Evolutionary conservation across 2,797 vertebrate genomes (phyloP), one percentile per base, ranked within the genome.

Genomic region (Chromis chromis): DNA sequence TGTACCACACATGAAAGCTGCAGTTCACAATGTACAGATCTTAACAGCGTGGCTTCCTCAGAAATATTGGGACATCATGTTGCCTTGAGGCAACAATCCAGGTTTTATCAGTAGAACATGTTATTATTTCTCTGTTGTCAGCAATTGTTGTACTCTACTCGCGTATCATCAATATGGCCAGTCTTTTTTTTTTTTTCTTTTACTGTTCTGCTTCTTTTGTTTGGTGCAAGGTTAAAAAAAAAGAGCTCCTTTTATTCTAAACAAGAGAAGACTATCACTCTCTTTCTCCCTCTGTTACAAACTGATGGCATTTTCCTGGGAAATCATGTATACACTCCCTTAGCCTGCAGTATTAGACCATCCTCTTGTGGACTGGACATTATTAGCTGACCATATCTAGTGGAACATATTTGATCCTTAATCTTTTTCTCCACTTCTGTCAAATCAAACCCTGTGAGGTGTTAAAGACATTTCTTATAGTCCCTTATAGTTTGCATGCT

Each of bases 381-480:
- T 80, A 74, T 74, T 82, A 74, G 39, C 63, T 76, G 52, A 36
- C 53, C 16, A 40, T 72, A 74, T 76, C 54, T 52, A 17, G 27
- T 25, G n/a, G 60, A 57, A 46, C 54, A 55, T 59, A 65, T 76
- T 68, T 68, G 24, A 77, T 60, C 58, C 31, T 53, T 63, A 56
- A 50, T 67, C 52, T 61, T 27, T 77, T 36, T 78, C 59, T 68
- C 53, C 9, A 46, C 70, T 54, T 67, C 46, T 69, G 55, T 79
- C 67, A 76, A 60, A 52, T 33, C 44, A 59, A 68, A 59, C 50
- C 28, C 73, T 74, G 52, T 57, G 71, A 62, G 44, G 48, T 79
- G 22, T 53, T 70, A 21, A n/a, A 9, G 25, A 60, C 12, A 9
- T 72, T 36, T 63, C 19, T 31, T 39, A 62, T 61, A 36, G 4